Percentiles rank a stretch among this genome's conserved stretches.
phyloP scores from a whole-genome alignment of 2,113 vertebrate genomes.

The Plotosus lineatus region DNA sequence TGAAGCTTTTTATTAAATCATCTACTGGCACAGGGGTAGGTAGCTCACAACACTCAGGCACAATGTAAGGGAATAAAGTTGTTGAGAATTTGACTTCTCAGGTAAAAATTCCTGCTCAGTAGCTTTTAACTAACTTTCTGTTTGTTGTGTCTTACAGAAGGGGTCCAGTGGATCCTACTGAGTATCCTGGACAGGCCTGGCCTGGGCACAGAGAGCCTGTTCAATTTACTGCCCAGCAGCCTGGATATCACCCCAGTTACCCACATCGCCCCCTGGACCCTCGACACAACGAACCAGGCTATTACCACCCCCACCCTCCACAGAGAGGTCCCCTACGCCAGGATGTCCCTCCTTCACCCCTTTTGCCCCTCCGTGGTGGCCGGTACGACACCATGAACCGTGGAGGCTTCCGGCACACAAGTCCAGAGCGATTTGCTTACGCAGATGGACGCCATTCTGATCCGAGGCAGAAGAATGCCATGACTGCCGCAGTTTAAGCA shows the following conservation, averaged over 20 bases:
- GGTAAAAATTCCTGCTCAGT: background rate
- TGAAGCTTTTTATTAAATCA: conserved; percentile 22
- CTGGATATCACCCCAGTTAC: conserved; percentile 71
- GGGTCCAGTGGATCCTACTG: conserved; percentile 78
- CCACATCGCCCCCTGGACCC: conserved; percentile 70
- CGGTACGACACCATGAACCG: conserved; percentile 78
- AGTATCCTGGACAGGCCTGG: conserved; percentile 80
- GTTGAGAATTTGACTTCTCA: background rate
- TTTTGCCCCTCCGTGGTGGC: conserved; percentile 76
- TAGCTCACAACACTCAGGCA: background rate
- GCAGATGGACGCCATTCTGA: conserved; percentile 71
- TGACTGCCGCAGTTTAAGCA: conserved; percentile 86
- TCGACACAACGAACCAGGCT: conserved; percentile 75
- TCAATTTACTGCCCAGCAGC: conserved; percentile 75
- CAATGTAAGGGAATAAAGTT: conserved; percentile 1
- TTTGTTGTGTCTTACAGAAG: conserved; percentile 72
- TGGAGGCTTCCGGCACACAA: conserved; percentile 72
- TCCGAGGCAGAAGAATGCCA: conserved; percentile 81
- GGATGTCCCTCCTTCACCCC: conserved; percentile 92
- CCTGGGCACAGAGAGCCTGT: conserved; percentile 78
- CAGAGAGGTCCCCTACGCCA: conserved; percentile 90
- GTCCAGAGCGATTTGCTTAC: conserved; percentile 75
- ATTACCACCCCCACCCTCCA: conserved; percentile 76
- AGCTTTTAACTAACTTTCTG: conserved; percentile 9
- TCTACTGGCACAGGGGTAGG: conserved; percentile 6